Base-by-base conservation (phyloP, 2,888 invertebrate genomes). In the Bugula neritina region DNA sequence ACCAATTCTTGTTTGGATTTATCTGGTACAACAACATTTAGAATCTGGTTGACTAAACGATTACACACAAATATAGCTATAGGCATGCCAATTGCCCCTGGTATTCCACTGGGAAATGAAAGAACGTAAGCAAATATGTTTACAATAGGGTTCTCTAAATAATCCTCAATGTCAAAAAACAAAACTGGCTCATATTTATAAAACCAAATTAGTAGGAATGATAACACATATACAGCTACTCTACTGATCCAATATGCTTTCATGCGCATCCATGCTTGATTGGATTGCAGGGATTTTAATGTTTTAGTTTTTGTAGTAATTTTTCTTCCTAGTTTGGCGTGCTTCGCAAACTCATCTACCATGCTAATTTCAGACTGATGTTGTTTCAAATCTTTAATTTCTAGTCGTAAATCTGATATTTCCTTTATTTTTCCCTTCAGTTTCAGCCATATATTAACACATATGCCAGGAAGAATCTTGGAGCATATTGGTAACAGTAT, bases 41-140 rank as follows among this genome's bases (percentile, higher is more conserved):
- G 31, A 13, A 63, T 5, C 63, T 63, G 63, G 31, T 63, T 63
- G 63, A 63, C 63, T 25, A 31, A 5, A 5, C 63, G 29, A 31
- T 63, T 63, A 27, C 63, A 63, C 5, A 63, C 63, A 63, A 63
- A 63, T 34, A 63, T 5, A 31, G 63, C 63, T 27, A 63, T 31
- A 63, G 63, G 63, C 63, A 63, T 63, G 31, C 63, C 63, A n/a
- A 63, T n/a, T 5, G 63, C 63, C 27, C 63, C 63, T 63, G 63
- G 63, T 27, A 63, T 63, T 17, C 63, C 63, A 25, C 13, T 63
- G 34, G 63, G 63, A 31, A 63, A 63, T 3, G 63, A 25, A 5
- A 63, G 63, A 63, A 63, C 31, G 27, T 29, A 29, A 27, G 25
- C 63, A 31, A 63, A 21, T 27, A 63, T n/a, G n/a, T 63, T 25